Percentiles rank a stretch among this genome's conserved stretches.
Evolutionary conservation across 2,888 invertebrate species (phyloP).

Genomic region (Perithous albicinctus): DNA sequence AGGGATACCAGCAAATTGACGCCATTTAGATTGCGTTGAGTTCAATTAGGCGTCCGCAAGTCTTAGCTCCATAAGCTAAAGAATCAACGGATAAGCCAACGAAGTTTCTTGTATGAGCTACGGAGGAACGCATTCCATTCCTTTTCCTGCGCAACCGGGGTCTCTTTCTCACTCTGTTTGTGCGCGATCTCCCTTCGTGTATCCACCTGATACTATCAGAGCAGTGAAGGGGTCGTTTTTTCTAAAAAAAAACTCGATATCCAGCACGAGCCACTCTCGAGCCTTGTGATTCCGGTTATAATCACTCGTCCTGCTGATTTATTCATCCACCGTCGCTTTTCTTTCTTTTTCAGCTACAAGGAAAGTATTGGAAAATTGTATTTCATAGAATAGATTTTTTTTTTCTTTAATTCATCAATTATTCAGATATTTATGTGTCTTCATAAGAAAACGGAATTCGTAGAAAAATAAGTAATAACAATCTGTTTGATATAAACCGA

Average conservation of each 20-base stretch:
- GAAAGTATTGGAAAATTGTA: constrained; percentile 26
- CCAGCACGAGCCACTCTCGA: constrained; percentile 50
- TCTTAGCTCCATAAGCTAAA: constrained; percentile 34
- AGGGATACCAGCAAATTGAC: constrained; percentile 74
- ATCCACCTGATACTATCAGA: constrained; percentile 66
- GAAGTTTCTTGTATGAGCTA: constrained; percentile 63
- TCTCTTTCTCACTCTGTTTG: constrained; percentile 38
- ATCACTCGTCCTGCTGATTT: constrained; percentile 66
- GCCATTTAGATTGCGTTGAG: constrained; percentile 77
- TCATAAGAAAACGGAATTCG: too few species aligned
- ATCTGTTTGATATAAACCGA: too few species aligned
- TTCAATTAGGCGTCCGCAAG: constrained; percentile 74
- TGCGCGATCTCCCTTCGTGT: constrained; percentile 53
- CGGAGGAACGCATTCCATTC: constrained; percentile 64
- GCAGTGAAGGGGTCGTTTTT: constrained; percentile 39
- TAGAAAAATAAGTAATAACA: too few species aligned
- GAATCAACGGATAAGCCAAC: constrained; percentile 62
- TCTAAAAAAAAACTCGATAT: constrained; percentile 51
- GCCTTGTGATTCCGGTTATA: constrained; percentile 57
- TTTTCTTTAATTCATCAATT: not conserved
- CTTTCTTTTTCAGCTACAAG: constrained; percentile 16
- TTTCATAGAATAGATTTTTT: not conserved
- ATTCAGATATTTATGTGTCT: too few species aligned
- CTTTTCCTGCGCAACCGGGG: constrained; percentile 52
- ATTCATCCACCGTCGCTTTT: constrained; percentile 25